phyloP scores from a whole-genome alignment of 2,888 invertebrate species.

The Salticus scenicus region DNA sequence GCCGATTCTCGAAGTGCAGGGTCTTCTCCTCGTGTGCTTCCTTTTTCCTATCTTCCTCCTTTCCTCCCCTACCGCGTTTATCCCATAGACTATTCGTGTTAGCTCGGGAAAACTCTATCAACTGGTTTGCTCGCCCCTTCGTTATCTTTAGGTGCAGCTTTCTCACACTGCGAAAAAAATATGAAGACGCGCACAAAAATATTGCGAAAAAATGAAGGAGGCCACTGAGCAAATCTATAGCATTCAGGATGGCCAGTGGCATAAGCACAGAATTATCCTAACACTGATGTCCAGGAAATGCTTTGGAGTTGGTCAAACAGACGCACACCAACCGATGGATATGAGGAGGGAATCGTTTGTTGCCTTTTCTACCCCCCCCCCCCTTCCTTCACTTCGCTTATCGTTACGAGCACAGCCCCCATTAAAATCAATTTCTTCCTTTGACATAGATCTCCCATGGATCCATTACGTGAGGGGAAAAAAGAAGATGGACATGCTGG shows the following conservation, averaged over 20 bases:
- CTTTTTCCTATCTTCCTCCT: conserved; percentile 43
- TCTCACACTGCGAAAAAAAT: conserved; percentile 7
- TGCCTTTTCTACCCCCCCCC: conserved; percentile 21
- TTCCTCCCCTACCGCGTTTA: neutral
- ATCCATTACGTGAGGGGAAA: conserved; percentile 56
- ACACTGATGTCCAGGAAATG: conserved; percentile 63
- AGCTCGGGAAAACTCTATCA: conserved; percentile 43
- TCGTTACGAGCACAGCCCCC: conserved; percentile 56
- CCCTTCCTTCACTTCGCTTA: conserved; percentile 41
- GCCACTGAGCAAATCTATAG: conserved; percentile 67
- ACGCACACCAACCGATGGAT: conserved; percentile 45
- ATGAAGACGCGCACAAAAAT: conserved; percentile 25
- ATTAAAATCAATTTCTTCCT: conserved; percentile 65
- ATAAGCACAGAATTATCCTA: conserved; percentile 46
- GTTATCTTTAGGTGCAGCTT: conserved; percentile 56
- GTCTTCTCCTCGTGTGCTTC: conserved; percentile 26
- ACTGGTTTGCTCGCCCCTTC: conserved; percentile 13
- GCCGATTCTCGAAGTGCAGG: conserved; percentile 63
- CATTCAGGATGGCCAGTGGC: conserved; percentile 64
- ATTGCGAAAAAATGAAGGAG: conserved; percentile 23
- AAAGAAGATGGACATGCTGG: conserved; percentile 60
- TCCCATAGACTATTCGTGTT: conserved; percentile 4
- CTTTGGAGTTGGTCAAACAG: conserved; percentile 70
- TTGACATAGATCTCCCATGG: conserved; percentile 59
- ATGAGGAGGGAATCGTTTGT: conserved; percentile 30